Evolutionary conservation across 1,140 invertebrate genomes (phyloP).

Genomic region (Polyergus mexicanus): DNA sequence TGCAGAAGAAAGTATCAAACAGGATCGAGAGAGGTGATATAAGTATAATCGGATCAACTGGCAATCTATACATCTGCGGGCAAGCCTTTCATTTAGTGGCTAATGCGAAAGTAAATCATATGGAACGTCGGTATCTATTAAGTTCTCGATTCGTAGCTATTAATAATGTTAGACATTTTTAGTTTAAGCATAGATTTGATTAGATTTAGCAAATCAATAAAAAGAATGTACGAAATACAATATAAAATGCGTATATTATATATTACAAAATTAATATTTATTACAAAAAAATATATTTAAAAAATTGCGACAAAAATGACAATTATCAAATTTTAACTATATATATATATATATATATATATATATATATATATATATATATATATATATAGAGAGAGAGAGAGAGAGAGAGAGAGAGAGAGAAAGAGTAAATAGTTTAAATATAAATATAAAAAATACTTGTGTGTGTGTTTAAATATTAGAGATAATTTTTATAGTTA

Average conservation of each 20-base stretch:
- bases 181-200: constrained; percentile 11
- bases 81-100: constrained; percentile 29
- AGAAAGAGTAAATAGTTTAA: neutral
- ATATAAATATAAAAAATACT: constrained; percentile 31
- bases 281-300: neutral
- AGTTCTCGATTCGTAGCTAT: neutral
- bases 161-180: constrained; percentile 27
- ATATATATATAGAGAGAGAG: too few relatives aligned
- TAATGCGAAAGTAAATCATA: constrained; percentile 43
- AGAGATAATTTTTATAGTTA: neutral
- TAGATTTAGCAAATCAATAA: constrained; percentile 14
- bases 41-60: constrained; percentile 24
- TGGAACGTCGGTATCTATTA: neutral
- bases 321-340: neutral
- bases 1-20: constrained; percentile 36
- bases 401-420: too few relatives aligned
- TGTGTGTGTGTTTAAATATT: neutral
- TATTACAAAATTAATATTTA: neutral
- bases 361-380: too few relatives aligned
- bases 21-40: constrained; percentile 23
- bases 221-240: constrained; percentile 1
- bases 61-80: constrained; percentile 10
- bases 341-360: too few relatives aligned
- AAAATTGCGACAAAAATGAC: neutral
- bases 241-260: neutral